These are phyloP conservation scores for Hyles euphorbiae DNA, from an alignment of 1,140 invertebrate genomes.

Conservation along the genomic window DNA sequence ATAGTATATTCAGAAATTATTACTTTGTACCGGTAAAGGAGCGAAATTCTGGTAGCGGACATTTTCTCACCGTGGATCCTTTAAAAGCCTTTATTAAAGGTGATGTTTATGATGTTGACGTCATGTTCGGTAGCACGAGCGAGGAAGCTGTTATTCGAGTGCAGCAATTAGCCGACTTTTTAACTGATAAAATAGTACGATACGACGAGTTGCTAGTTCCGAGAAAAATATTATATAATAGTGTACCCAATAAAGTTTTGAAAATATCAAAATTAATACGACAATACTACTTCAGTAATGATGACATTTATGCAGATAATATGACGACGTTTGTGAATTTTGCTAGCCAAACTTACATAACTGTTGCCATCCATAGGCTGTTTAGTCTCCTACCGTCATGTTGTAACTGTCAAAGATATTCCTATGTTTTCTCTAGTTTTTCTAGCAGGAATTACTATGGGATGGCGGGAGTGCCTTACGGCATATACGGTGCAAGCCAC, in stretches of 20 bases:
- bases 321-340: constrained; percentile 37
- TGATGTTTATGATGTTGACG: constrained; percentile 72
- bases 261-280: constrained; percentile 39
- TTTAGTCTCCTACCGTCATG: too few species aligned
- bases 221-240: constrained; percentile 15
- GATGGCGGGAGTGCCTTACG: constrained; percentile 2
- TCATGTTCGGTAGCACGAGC: constrained; percentile 74
- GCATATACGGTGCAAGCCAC: constrained; percentile 16
- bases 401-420: background rate
- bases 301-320: constrained; percentile 30
- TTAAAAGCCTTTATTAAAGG: constrained; percentile 40
- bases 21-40: constrained; percentile 48
- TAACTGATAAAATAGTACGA: constrained; percentile 4
- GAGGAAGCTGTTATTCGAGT: constrained; percentile 69
- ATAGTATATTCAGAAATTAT: constrained; percentile 31
- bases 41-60: constrained; percentile 39
- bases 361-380: background rate
- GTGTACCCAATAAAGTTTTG: constrained; percentile 16
- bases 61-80: constrained; percentile 45
- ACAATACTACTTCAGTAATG: constrained; percentile 59
- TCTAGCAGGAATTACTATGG: constrained; percentile 19
- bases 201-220: constrained; percentile 21
- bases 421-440: constrained; percentile 11
- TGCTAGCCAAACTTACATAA: constrained; percentile 27
- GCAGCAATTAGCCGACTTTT: background rate